Base-by-base conservation (phyloP, 2,113 vertebrate genomes). In the Pampusana beccarii region DNA sequence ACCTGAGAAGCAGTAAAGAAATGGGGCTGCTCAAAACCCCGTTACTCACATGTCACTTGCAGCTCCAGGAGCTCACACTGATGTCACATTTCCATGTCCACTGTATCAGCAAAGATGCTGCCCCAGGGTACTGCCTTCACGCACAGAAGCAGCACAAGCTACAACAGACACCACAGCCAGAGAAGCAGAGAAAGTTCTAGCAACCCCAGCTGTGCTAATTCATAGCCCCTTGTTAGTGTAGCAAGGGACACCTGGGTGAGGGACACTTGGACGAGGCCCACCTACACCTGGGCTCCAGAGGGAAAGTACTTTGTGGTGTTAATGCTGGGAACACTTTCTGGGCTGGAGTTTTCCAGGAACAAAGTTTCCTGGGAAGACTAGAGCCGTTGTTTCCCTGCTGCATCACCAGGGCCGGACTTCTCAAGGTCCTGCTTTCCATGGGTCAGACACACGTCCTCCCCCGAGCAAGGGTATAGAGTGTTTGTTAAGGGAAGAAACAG, bases 101-200 rank as follows among this genome's bases (percentile, higher is more conserved):
- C 6, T 0, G 0, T 0, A 13, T 3, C 6, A 12, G 7, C 2
- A 9, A 10, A 0, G 0, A 0, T 14, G 0, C 10, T 29, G 1
- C 9, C 8, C 8, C 5, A 5, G 2, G 28, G 1, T 0, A 5
- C 12, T 17, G 0, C 0, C 29, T n/a, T 33, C 9, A 8, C 0
- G 0, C 13, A 16, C 11, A 44, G 1, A 19, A 46, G 0, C 11
- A 33, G 11, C 4, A 34, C 10, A 62, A 6, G 1, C 33, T 2
- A 0, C 10, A 56, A 1, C 25, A 13, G 0, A 28, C 0, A 4
- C 1, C 8, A 4, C 3, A 38, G 0, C 1, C 9, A 51, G 4
- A 54, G 2, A 24, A 10, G 3, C 48, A 53, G 23, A n/a, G 0
- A 33, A 24, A 0, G 2, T 3, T 6, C 1, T 4, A 4, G 0